phyloP scores from a whole-genome alignment of 2,888 invertebrate species.

The Sinohyriopsis cumingii region DNA sequence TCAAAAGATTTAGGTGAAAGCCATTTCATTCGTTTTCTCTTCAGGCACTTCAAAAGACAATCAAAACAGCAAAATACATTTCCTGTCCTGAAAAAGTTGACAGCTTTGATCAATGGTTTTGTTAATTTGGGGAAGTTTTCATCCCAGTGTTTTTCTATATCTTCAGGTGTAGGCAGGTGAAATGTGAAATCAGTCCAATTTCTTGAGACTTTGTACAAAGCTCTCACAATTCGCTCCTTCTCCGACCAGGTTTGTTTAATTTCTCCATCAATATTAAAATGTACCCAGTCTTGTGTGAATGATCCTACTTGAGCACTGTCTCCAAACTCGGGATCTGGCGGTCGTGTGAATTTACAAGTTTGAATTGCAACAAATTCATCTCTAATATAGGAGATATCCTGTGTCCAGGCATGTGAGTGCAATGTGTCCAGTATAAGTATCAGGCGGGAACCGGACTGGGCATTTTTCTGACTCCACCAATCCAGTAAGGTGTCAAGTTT shows the following conservation, averaged over 20 bases:
- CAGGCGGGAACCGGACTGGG: constrained; percentile 58
- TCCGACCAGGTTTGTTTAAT: constrained; percentile 54
- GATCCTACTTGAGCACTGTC: constrained; percentile 53
- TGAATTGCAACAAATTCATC: constrained; percentile 64
- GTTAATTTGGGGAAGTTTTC: constrained; percentile 62
- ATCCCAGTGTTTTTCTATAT: constrained; percentile 67
- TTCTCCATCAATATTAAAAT: constrained; percentile 57
- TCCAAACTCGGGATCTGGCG: constrained; percentile 47
- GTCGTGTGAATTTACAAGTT: constrained; percentile 54
- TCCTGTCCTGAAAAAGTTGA: constrained; percentile 57
- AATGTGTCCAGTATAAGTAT: constrained; percentile 67
- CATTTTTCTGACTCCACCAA: constrained; percentile 64
- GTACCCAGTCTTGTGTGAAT: constrained; percentile 67
- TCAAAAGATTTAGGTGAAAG: constrained; percentile 67
- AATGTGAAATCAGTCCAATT: constrained; percentile 69
- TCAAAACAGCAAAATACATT: constrained; percentile 61
- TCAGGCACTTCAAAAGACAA: constrained; percentile 57
- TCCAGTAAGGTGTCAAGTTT: constrained; percentile 61
- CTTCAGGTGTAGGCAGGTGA: constrained; percentile 65
- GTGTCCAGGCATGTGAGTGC: constrained; percentile 66
- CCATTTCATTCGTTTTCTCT: constrained; percentile 64
- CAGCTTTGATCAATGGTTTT: constrained; percentile 59
- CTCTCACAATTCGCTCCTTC: constrained; percentile 49
- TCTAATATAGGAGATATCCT: constrained; percentile 40
- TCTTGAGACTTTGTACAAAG: constrained; percentile 62